phyloP scores from a whole-genome alignment of 1,140 invertebrate species.

The Kradibia gibbosae region DNA sequence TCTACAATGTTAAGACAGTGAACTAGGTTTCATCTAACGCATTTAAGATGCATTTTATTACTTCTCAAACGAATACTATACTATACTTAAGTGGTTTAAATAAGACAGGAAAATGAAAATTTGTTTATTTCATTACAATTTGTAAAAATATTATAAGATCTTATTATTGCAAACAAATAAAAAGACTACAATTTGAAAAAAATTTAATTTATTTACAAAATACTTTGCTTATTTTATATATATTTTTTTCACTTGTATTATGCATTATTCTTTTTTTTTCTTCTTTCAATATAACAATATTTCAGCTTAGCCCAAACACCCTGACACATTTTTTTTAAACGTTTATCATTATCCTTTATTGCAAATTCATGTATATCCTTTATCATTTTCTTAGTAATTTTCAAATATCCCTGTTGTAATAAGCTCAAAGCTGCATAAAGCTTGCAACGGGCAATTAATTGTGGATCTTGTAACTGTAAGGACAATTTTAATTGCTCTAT shows the following conservation, averaged over 20 bases:
- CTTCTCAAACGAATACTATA: constrained; percentile 27
- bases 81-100: constrained; percentile 30
- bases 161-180: constrained; percentile 38
- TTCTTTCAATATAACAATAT: constrained; percentile 73
- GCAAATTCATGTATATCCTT: constrained; percentile 77
- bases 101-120: constrained; percentile 19
- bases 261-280: constrained; percentile 48
- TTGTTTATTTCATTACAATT: constrained; percentile 20
- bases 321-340: constrained; percentile 84
- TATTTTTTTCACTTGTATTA: not conserved
- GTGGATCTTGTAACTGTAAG: constrained; percentile 84
- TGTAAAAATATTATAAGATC: constrained; percentile 45
- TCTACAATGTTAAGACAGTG: constrained; percentile 1
- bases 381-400: constrained; percentile 79
- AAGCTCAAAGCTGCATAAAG: constrained; percentile 91
- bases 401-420: constrained; percentile 83
- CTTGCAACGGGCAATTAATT: constrained; percentile 83
- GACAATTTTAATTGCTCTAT: constrained; percentile 86
- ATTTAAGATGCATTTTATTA: constrained; percentile 40
- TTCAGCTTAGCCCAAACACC: constrained; percentile 87
- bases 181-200: constrained; percentile 47
- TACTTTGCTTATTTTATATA: constrained; percentile 2
- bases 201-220: constrained; percentile 40
- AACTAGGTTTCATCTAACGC: not conserved
- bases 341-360: constrained; percentile 72